Base-by-base conservation (phyloP, 2,113 vertebrate genomes). In the Laticauda colubrina region DNA sequence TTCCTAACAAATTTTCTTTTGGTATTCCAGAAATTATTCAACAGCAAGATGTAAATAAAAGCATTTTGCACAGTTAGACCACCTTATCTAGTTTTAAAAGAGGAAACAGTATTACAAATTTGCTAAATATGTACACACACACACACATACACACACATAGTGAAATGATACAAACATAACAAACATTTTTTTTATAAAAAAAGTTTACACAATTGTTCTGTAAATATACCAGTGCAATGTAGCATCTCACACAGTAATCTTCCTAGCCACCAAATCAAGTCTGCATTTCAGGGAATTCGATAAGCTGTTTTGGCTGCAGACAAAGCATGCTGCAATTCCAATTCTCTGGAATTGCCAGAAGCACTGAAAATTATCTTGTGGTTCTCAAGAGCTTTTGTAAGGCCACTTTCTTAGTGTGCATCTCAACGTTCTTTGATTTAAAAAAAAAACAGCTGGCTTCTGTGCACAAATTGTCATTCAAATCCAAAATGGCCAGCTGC, bases 11-110 rank as follows among this genome's bases (percentile, higher is more conserved):
- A 18, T 92, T 4, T 59, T 57, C 54, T 34, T 90, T 85, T n/a
- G 53, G 24, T 85, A 53, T 43, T 93, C 53, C 43, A 87, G 87
- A n/a, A 93, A 90, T 90, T 86, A 90, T 93, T 93, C 56, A 90
- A 56, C 45, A 90, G n/a, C 14, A 53, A 90, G 51, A n/a, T 11
- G 45, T 88, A 93, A 59, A 85, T 75, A 43, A 85, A 8, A 54
- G 48, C 45, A 23, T 81, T 92, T 89, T 56, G 34, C 24, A 81
- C 10, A 81, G 81, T 59, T 51, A 87, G 9, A 55, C 59, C 5
- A 92, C n/a, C 43, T 51, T 18, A 85, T 86, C 20, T 59, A 61
- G 45, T 23, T 43, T 85, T 61, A 90, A 93, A 93, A 51, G n/a
- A 61, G n/a, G 12, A 29, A 20, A 23, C 39, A 90, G 21, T 24